Base-by-base conservation (phyloP, 2,113 vertebrate genomes). In the Zosterops borbonicus region DNA sequence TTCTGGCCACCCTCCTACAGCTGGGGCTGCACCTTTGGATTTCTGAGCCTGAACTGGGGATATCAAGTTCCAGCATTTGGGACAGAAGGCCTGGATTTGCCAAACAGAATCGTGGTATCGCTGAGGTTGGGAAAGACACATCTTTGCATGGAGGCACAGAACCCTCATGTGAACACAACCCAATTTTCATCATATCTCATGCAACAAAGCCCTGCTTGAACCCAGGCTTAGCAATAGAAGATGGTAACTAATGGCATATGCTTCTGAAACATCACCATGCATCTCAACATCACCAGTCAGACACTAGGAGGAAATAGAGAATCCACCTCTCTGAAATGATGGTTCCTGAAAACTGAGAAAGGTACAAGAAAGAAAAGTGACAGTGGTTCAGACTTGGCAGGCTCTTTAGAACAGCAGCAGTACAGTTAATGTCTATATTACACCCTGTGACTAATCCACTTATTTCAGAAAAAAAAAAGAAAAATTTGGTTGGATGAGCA, bases 361-460 rank as follows among this genome's bases (percentile, higher is more conserved):
- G 21, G 2, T 4, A 6, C 17, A 60, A 25, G 29, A 2, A n/a
- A 15, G 41, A 29, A 14, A 37, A 7, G 3, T 0, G 4, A 5
- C 5, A 20, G 6, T 29, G 7, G 2, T n/a, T 83, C 20, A 35
- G 22, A 19, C 28, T 37, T 52, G 37, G 10, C 58, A 62, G 12
- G 22, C 25, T 85, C 49, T 70, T 71, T 9, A 41, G 60, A 87
- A 27, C 47, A 47, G 47, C 49, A 74, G 29, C 52, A 71, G 44
- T 2, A 7, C 20, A 56, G 75, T 75, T 58, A 21, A 59, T 79
- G 58, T 63, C 60, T 75, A 3, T 37, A 14, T 89, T 46, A 46
- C 33, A 79, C 29, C 20, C 63, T 31, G 44, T 64, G 65, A 68
- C 41, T 82, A 60, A 87, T 60, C 64, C 49, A 71, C 35, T 92